Evolutionary conservation across 2,797 vertebrate genomes (phyloP), one percentile per base, ranked within the genome.

Genomic region (Hyperoplus immaculatus): DNA sequence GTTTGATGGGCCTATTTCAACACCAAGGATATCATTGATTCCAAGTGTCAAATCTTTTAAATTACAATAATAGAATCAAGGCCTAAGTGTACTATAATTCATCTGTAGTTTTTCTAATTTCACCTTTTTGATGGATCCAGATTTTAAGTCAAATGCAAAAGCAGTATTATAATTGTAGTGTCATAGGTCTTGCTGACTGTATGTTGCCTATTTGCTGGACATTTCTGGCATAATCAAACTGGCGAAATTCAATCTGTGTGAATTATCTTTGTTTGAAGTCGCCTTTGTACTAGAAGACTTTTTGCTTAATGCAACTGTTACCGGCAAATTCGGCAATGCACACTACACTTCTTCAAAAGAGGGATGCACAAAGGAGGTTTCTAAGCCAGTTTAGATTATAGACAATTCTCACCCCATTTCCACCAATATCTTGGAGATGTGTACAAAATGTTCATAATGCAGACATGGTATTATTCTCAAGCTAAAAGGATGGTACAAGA

Each of bases 151-250:
- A 67, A 68, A 29, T 13, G 10, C 14, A 51, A 39, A 64, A 65
- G 39, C 2, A 11, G 0, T 50, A 13, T 16, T 13, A 51, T 41
- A 13, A 13, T 18, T 9, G n/a, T 13, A 9, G 15, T 46, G 51
- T 79, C 62, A 61, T 55, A 18, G 42, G 43, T 43, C 18, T 8
- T 29, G 45, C 46, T 45, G 29, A 70, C 8, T 51, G 11, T 11
- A 6, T 38, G 29, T 38, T 54, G 46, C 41, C 5, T 75, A 49
- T 54, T 39, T 46, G 14, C 15, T 6, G 16, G 21, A 46, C 18
- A 8, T 21, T 16, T 60, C 42, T 42, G 13, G 54, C 2, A 9
- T 47, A 15, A 42, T 36, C 9, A 43, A 58, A 13, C 12, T 14
- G 2, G 54, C 38, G 42, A 3, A 62, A 70, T 21, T 60, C 0